phyloP scores from a whole-genome alignment of 2,888 invertebrate species.

The Ditula angustiorana region DNA sequence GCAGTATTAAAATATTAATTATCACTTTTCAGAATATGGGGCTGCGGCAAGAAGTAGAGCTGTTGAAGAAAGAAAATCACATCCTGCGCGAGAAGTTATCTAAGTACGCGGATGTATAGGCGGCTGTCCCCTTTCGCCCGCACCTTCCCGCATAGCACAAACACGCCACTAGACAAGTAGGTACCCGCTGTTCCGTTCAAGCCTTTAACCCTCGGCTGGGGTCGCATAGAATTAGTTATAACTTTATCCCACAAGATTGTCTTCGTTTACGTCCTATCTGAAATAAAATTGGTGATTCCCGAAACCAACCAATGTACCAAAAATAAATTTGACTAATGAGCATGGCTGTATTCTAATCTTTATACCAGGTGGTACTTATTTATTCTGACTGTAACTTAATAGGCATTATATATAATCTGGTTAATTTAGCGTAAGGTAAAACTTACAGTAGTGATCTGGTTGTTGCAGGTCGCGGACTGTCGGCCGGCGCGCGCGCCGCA shows the following conservation, averaged over 20 bases:
- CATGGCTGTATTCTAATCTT: neutral
- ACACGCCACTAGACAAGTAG: constrained; percentile 72
- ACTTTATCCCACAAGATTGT: too few relatives aligned
- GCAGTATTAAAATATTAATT: neutral
- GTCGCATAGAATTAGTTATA: too few relatives aligned
- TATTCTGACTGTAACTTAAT: too few relatives aligned
- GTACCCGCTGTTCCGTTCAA: constrained; percentile 42
- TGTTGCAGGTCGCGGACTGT: constrained; percentile 62
- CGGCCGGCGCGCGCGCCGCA: constrained; percentile 43
- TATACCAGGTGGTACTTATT: neutral
- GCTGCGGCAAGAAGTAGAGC: constrained; percentile 95
- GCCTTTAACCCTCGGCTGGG: neutral
- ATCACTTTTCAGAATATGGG: constrained; percentile 90
- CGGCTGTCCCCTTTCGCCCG: constrained; percentile 52
- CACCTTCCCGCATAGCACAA: constrained; percentile 69
- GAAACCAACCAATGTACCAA: too few relatives aligned
- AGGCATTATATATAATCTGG: too few relatives aligned
- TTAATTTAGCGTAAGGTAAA: too few relatives aligned
- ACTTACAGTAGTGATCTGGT: neutral
- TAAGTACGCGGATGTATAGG: constrained; percentile 94
- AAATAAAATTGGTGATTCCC: too few relatives aligned
- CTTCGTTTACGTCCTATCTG: too few relatives aligned
- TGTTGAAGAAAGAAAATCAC: constrained; percentile 96
- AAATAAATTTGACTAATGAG: too few relatives aligned
- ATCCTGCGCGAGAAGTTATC: constrained; percentile 95